These are phyloP conservation scores for Rapana venosa DNA, from an alignment of 2,888 invertebrate species.

Conservation along the genomic window DNA sequence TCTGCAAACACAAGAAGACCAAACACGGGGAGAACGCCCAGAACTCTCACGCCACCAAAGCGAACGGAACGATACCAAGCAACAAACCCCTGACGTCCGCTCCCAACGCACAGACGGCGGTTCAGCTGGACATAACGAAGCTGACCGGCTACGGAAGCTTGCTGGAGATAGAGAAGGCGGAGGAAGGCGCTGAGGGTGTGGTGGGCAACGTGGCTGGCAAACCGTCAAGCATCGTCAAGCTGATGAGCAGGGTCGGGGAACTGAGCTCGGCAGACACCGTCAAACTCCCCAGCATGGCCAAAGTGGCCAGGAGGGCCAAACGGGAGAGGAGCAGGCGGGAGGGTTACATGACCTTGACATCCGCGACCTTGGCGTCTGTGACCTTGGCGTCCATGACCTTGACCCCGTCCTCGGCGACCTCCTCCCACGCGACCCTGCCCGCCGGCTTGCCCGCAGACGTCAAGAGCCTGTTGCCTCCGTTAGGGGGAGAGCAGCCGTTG, in stretches of 20 bases:
- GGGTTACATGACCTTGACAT: background rate
- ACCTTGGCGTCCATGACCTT: background rate
- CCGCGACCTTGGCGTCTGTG: background rate
- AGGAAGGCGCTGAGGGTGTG: too few species aligned
- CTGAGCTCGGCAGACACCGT: background rate
- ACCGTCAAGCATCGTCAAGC: background rate
- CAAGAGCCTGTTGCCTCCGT: background rate
- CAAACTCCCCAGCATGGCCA: background rate
- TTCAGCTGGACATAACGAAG: background rate
- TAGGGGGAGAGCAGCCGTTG: background rate
- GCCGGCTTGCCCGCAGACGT: background rate
- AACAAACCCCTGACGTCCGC: too few species aligned
- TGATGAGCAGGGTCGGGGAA: background rate
- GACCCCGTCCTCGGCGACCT: background rate
- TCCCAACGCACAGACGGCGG: background rate
- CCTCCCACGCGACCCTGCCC: background rate
- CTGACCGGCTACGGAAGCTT: background rate
- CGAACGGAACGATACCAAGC: background rate
- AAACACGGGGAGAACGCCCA: conserved; percentile 34
- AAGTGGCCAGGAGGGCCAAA: background rate
- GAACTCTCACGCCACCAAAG: background rate
- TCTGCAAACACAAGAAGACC: conserved; percentile 41
- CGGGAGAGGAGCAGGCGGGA: background rate
- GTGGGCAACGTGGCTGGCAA: background rate
- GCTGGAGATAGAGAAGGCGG: background rate